phyloP scores from a whole-genome alignment of 2,113 vertebrate species.

The Rhabdomys dilectus region DNA sequence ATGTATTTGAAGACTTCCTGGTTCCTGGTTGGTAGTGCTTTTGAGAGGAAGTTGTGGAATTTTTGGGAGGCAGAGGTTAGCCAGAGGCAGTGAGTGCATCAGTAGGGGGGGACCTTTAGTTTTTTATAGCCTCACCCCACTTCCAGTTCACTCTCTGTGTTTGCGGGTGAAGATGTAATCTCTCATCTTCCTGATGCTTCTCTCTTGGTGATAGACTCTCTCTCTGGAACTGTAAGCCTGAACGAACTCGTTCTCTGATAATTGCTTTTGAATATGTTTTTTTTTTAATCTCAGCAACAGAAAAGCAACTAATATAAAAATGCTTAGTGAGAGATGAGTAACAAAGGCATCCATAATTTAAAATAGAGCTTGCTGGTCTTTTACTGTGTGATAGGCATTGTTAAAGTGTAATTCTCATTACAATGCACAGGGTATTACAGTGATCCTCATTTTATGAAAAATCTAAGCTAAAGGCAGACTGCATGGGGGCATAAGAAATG shows the following conservation, averaged over 20 bases:
- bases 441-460: conserved; percentile 33
- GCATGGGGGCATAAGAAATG: background rate
- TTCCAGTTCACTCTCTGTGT: background rate
- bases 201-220: background rate
- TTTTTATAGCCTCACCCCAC: background rate
- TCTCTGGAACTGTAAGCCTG: background rate
- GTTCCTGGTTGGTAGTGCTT: background rate
- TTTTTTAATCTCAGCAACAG: background rate
- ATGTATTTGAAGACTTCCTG: background rate
- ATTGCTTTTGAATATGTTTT: background rate
- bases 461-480: conserved; percentile 24
- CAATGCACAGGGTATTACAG: background rate
- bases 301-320: background rate
- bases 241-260: background rate
- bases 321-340: conserved; percentile 32
- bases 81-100: background rate
- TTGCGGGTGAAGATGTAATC: background rate
- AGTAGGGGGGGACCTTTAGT: background rate
- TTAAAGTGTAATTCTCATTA: conserved; percentile 34
- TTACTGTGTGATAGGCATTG: background rate
- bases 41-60: background rate
- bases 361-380: conserved; percentile 46
- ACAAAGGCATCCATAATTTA: conserved; percentile 4
- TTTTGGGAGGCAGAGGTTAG: background rate
- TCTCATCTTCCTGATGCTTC: background rate